phyloP scores from a whole-genome alignment of 35 echinoderm and acorn worm genomes.

The Hemicentrotus pulcherrimus region DNA sequence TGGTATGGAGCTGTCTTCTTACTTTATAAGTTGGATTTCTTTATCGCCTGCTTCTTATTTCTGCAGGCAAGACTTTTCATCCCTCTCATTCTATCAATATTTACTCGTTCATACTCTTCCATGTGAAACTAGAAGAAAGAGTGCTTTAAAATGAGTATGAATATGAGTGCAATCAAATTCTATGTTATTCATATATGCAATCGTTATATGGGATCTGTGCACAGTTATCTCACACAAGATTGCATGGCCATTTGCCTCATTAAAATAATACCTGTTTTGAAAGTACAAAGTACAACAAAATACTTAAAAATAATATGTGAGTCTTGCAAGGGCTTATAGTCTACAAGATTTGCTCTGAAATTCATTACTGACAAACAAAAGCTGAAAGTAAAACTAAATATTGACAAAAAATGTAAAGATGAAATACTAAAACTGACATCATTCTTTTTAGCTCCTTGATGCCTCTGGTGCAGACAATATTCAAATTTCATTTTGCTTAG shows the following conservation, averaged over 20 bases:
- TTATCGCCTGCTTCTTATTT: not conserved
- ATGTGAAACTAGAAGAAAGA: not conserved
- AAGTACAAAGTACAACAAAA: too few relatives aligned
- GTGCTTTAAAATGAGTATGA: not conserved
- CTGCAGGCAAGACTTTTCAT: slow-evolving; percentile 9
- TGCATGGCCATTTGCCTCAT: not conserved
- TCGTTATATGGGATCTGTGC: not conserved
- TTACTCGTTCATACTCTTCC: not conserved
- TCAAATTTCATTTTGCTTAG: too few relatives aligned
- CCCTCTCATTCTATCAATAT: not conserved
- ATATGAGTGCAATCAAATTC: not conserved
- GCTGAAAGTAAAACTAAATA: too few relatives aligned
- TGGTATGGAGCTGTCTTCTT: not conserved
- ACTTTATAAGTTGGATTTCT: not conserved
- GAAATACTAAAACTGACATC: too few relatives aligned
- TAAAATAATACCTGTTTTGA: not conserved
- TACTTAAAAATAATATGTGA: too few relatives aligned
- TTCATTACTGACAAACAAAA: too few relatives aligned
- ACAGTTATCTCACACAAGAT: not conserved
- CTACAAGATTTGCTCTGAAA: too few relatives aligned
- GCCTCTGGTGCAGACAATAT: too few relatives aligned
- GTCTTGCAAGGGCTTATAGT: too few relatives aligned
- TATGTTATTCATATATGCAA: not conserved
- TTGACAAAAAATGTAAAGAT: too few relatives aligned
- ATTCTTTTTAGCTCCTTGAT: too few relatives aligned